Percentiles rank a stretch among this genome's conserved stretches.
These are phyloP conservation scores for Cotesia glomerata DNA, from an alignment of 1,140 invertebrate species.

Conservation along the genomic window DNA sequence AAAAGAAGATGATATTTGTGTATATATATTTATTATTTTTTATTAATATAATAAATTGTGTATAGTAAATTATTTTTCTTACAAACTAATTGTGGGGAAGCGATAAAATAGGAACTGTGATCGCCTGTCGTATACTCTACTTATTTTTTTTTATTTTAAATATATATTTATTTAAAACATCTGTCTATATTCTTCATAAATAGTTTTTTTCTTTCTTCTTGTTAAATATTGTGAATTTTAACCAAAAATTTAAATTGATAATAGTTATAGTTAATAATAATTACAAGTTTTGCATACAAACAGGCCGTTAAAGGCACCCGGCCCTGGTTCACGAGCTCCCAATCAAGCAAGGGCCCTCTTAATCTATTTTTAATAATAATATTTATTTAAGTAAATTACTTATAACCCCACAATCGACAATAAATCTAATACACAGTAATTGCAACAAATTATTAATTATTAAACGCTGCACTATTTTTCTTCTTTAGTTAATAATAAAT, in stretches of 20 bases:
- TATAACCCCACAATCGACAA: conserved; percentile 8
- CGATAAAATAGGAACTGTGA: conserved; percentile 54
- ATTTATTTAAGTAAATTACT: conserved; percentile 1
- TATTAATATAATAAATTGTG: conserved; percentile 15
- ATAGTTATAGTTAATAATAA: conserved; percentile 32
- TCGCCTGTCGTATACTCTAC: conserved; percentile 46
- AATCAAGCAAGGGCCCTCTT: conserved; percentile 23
- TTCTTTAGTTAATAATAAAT: background rate
- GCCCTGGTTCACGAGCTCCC: conserved; percentile 48
- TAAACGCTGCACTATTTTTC: conserved; percentile 7
- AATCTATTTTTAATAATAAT: conserved; percentile 17
- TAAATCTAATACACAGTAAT: conserved; percentile 29
- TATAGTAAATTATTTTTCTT: conserved; percentile 16
- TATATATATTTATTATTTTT: conserved; percentile 11
- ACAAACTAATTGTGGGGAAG: conserved; percentile 28
- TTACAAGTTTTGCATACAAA: conserved; percentile 42
- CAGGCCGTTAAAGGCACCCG: conserved; percentile 55
- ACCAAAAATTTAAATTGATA: background rate
- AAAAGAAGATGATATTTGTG: too few relatives aligned
- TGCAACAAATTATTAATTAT: conserved; percentile 6
- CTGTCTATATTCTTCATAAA: background rate
- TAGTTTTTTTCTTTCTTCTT: too few relatives aligned
- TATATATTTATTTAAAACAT: conserved; percentile 4
- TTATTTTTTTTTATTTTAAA: background rate
- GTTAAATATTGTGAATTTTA: too few relatives aligned